Evolutionary conservation across 2,113 vertebrate species (phyloP).

Genomic region (Pelodiscus sinensis): DNA sequence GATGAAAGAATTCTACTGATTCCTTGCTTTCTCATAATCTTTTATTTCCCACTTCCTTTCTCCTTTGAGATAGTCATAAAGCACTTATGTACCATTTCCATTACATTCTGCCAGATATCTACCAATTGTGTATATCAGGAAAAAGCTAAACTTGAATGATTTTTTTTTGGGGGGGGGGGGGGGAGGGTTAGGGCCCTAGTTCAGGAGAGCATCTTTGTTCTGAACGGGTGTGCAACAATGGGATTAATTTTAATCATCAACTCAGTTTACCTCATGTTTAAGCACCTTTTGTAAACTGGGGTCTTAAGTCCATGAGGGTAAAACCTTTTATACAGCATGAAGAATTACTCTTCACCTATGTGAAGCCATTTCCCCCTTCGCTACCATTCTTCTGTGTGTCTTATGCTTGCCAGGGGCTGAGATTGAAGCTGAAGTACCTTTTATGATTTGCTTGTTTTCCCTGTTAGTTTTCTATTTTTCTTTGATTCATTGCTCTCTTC

Average conservation of each 20-base stretch:
- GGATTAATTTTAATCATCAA: slow-evolving; percentile 70
- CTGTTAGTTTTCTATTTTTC: not conserved
- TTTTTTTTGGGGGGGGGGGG: slow-evolving; percentile 52
- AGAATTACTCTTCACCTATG: slow-evolving; percentile 6
- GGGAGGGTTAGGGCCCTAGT: slow-evolving; percentile 18
- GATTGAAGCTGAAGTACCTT: not conserved
- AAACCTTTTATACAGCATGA: not conserved
- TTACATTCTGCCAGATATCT: slow-evolving; percentile 61
- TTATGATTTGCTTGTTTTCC: not conserved
- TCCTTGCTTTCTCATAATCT: not conserved
- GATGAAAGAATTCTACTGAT: slow-evolving; percentile 33
- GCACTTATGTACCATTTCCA: slow-evolving; percentile 48
- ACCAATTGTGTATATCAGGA: slow-evolving; percentile 54
- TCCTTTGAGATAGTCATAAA: slow-evolving; percentile 49
- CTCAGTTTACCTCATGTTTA: slow-evolving; percentile 56
- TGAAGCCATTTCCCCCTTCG: not conserved
- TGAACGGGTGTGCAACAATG: slow-evolving; percentile 68
- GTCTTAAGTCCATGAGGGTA: not conserved
- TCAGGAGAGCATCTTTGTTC: slow-evolving; percentile 62
- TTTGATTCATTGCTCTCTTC: not conserved
- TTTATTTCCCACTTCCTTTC: slow-evolving; percentile 41
- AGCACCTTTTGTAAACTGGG: slow-evolving; percentile 8
- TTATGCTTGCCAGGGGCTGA: not conserved
- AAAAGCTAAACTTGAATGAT: slow-evolving; percentile 52
- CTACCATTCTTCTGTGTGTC: not conserved